Base-by-base conservation (phyloP, 2,888 invertebrate species). In the Tanaodytes sp. region DNA sequence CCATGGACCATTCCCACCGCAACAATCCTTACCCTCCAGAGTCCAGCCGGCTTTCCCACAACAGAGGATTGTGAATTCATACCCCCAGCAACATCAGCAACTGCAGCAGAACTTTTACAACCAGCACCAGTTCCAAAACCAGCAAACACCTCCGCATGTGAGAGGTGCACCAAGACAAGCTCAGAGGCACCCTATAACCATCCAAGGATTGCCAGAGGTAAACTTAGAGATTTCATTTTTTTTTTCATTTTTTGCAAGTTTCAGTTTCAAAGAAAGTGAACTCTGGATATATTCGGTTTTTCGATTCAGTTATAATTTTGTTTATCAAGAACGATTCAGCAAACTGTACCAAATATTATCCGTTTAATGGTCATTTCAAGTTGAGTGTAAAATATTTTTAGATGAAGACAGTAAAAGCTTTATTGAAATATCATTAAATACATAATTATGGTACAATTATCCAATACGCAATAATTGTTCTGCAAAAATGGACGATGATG, bases 71-170 rank as follows among this genome's bases (percentile, higher is more conserved):
- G 76, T 81, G 0, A 82, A 80, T 54, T 79, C 80, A 72, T 88
- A 77, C 81, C 86, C 68, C 81, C 87, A 80, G 84, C 87, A 77
- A 23, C 75, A 71, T 58, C 87, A 87, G 57, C 81, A 87, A 0
- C 86, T 86, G 1, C 80, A 87, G 0, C 87, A 86, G 65, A 67
- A 71, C 55, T 64, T 64, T 23, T 57, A 55, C 15, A 16, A 46
- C 2, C 54, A 49, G 14, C 73, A 70, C 1, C 57, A 67, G 39
- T 79, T 73, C 30, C 64, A 71, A 2, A 74, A 72, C 19, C 75
- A 74, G n/a, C 76, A 59, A 20, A 75, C 76, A 18, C 72, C 71
- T 15, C 61, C 74, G 3, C 66, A 71, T n/a, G 51, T 69, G 11
- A 49, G 72, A 62, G 76, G 69, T 39, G 65, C 74, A 4, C 75